Base-by-base conservation (phyloP, 1,140 invertebrate species). In the Anastrepha obliqua region DNA sequence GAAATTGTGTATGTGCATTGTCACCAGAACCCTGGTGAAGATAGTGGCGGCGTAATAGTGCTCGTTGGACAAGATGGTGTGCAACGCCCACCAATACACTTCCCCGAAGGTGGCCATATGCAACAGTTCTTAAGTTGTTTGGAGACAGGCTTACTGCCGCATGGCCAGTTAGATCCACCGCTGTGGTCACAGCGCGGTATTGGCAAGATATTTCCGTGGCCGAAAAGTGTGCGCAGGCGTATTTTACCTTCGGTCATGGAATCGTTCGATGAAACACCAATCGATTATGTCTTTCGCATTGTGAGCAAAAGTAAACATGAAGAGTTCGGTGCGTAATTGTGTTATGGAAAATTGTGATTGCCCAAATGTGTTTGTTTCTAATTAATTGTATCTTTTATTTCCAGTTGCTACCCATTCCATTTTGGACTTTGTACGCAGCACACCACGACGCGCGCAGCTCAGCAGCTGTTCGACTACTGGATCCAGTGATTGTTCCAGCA, bases 1-100 rank as follows among this genome's bases (percentile, higher is more conserved):
- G 97, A 98, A 88, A 97, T 98, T 86, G 97, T 98, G 60, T 99
- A 99, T 91, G 97, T 99, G 2, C 98, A 99, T 93, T 98, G 98
- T 90, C 98, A 99, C 93, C 97, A 98, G 92, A 96, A 97, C 92
- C 95, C 96, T 81, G 94, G 94, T 47, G 92, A 93, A 86, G 95
- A 97, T 89, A 95, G 94, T 88, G 97, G 97, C 20, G 97, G 97
- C 13, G 97, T 97, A 0, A 95, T 99, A 6, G 98, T 99, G 20
- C 94, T 99, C 8, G 98, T 99, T 0, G 98, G 97, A 1, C 97
- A 98, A 92, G 98, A 99, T 93, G 98, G 98, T 1, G 97, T 98
- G 3, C 98, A 99, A 92, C 94, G 97, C 74, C 97, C 98, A 17
- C 98, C 98, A 0, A 98, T 99, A 90, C 97, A 98, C 91, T 99